Base-by-base conservation (phyloP, 2,113 vertebrate genomes). In the Lasiurus borealis region DNA sequence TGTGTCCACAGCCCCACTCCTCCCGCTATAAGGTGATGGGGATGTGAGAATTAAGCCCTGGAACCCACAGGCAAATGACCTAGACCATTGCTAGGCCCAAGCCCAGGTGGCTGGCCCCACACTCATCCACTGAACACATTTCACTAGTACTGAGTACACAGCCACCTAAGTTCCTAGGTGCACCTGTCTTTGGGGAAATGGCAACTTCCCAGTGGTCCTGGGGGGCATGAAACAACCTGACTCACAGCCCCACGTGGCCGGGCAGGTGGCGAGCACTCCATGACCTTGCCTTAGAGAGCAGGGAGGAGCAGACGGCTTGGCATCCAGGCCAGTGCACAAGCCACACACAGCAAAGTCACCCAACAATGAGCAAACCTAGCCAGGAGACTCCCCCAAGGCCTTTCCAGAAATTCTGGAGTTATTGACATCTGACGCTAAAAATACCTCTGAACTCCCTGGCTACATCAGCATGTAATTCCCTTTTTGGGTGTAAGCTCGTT, bases 361-460 rank as follows among this genome's bases (percentile, higher is more conserved):
- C 6, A 31, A 46, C 16, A 72, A 29, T 4, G 18, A 34, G 34
- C 19, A 29, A 59, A 76, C 2, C 6, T 27, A 23, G 5, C 5
- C 9, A 52, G 14, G 18, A 83, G 59, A 62, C 59, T 48, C 46
- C 13, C 54, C 34, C 10, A 18, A 69, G 48, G 14, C 21, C 76
- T 50, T 1, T 0, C 16, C 57, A 71, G 40, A 78, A 85, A 27
- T 8, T 44, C 72, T 8, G 23, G 16, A 31, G 46, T 36, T 5
- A 15, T 8, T 8, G 5, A 1, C 2, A 1, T 12, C 34, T 8
- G 18, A 64, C 0, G 1, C 29, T 52, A 54, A n/a, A 34, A n/a
- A 27, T 7, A 31, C n/a, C 36, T 44, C 1, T 46, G 36, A 76
- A 21, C 72, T 4, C 31, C 27, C 50, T 2, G 46, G 57, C n/a